phyloP scores from a whole-genome alignment of 1,140 invertebrate genomes.

The Manduca sexta region DNA sequence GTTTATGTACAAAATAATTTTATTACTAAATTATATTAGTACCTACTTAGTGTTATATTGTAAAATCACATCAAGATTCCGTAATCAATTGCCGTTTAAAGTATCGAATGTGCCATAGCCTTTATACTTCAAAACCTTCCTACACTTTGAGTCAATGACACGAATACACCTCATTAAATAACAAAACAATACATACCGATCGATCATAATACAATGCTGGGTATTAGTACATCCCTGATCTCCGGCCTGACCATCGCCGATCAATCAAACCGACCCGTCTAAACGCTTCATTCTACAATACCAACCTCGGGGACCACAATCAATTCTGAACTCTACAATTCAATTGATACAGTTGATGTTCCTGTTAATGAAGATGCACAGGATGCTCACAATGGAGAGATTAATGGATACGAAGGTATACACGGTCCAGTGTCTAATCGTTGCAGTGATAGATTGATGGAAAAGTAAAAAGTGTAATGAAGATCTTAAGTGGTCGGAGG shows the following conservation, averaged over 20 bases:
- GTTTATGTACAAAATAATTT: too few species aligned
- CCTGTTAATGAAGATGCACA: constrained; percentile 10
- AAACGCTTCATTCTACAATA: constrained; percentile 49
- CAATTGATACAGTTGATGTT: constrained; percentile 20
- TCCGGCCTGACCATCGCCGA: constrained; percentile 49
- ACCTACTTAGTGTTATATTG: too few species aligned
- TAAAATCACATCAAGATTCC: too few species aligned
- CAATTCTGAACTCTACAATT: constrained; percentile 16
- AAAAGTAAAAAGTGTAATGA: constrained; percentile 19
- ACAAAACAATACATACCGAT: constrained; percentile 15
- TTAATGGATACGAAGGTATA: constrained; percentile 53
- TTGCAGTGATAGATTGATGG: constrained; percentile 51
- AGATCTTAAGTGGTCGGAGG: not conserved
- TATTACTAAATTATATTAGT: too few species aligned
- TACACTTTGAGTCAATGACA: not conserved
- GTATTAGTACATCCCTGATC: constrained; percentile 42
- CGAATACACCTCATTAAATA: not conserved
- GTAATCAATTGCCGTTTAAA: too few species aligned
- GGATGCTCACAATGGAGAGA: constrained; percentile 48
- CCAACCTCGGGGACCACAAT: not conserved
- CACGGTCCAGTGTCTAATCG: constrained; percentile 46
- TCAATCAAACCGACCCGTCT: constrained; percentile 57
- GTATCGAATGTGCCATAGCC: too few species aligned
- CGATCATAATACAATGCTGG: constrained; percentile 25
- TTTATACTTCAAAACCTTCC: too few species aligned